These are phyloP conservation scores for Bilobella aurantiaca DNA, from an alignment of 1,140 invertebrate genomes.

Conservation along the genomic window DNA sequence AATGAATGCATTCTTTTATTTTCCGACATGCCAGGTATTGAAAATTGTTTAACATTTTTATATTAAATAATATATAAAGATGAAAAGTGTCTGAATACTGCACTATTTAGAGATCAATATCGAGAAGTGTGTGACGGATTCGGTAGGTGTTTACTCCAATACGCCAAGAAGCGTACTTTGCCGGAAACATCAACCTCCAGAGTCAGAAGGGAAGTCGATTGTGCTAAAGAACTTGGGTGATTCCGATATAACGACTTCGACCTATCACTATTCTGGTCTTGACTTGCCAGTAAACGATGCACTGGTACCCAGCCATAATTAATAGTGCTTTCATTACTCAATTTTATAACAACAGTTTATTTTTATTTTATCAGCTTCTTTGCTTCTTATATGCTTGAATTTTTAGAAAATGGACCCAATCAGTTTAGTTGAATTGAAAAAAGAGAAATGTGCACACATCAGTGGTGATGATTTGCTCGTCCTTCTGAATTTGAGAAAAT, in stretches of 20 bases:
- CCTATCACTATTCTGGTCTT: background rate
- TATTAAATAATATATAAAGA: too few species aligned
- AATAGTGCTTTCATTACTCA: background rate
- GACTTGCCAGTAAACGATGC: background rate
- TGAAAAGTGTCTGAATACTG: background rate
- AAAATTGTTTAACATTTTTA: too few species aligned
- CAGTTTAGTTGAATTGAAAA: conserved; percentile 53
- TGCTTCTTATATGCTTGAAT: conserved; percentile 12
- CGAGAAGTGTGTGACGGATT: conserved; percentile 79
- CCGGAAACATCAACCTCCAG: conserved; percentile 58
- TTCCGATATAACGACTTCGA: background rate
- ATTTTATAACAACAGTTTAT: background rate
- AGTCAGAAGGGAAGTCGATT: background rate
- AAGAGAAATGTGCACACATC: conserved; percentile 67
- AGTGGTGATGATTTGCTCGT: conserved; percentile 72
- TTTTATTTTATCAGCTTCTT: background rate
- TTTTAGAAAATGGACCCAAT: conserved; percentile 61
- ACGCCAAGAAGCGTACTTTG: conserved; percentile 82
- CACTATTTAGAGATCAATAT: conserved; percentile 76
- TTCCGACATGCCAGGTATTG: conserved; percentile 86
- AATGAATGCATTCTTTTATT: conserved; percentile 96
- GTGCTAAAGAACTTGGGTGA: background rate
- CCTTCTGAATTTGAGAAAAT: conserved; percentile 47
- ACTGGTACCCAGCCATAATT: background rate
- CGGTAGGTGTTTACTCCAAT: conserved; percentile 69